These are phyloP conservation scores for Gymnogyps californianus DNA, from an alignment of 2,113 vertebrate species.

Conservation along the genomic window DNA sequence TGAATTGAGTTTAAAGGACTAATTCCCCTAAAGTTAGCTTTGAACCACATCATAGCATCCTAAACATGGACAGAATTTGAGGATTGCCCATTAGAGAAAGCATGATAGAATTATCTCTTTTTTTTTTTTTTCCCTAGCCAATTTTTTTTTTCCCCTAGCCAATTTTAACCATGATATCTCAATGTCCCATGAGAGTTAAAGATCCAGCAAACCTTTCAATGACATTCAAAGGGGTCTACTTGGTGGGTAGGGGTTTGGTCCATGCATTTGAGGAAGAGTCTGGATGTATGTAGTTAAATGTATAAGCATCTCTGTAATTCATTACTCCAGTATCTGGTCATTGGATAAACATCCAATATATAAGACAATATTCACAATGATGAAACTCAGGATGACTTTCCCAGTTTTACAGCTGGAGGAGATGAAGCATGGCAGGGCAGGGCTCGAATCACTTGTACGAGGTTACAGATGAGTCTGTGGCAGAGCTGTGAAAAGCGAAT, in stretches of 20 bases:
- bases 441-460: neutral
- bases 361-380: neutral
- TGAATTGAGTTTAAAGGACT: neutral
- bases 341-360: neutral
- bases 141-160: neutral
- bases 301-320: neutral
- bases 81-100: neutral
- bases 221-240: neutral
- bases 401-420: conserved; percentile 16
- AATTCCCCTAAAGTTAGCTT: neutral
- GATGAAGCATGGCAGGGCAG: neutral
- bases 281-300: neutral
- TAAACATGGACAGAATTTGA: neutral
- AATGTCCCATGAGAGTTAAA: neutral
- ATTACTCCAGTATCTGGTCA: neutral
- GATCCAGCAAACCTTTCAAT: neutral
- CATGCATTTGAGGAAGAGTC: neutral
- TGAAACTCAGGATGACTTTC: neutral
- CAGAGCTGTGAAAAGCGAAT: neutral
- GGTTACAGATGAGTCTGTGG: neutral
- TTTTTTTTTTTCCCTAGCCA: neutral
- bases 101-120: neutral
- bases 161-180: neutral
- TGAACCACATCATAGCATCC: neutral
- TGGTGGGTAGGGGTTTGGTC: neutral